Evolutionary conservation across 2,888 invertebrate species (phyloP).

Genomic region (Dolichomitus sp.): DNA sequence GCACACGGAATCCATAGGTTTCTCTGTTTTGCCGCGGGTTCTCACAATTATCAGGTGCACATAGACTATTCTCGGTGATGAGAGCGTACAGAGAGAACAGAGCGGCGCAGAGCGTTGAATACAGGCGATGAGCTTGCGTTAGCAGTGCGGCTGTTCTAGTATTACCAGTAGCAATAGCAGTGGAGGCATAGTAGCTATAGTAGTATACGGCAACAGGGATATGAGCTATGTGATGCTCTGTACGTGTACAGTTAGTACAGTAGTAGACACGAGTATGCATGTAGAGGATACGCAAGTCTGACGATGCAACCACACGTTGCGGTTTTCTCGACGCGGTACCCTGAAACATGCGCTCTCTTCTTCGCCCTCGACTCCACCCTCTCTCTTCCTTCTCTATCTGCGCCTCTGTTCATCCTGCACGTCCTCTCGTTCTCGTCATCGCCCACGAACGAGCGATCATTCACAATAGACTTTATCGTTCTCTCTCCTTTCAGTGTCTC

Average conservation of each 20-base stretch:
- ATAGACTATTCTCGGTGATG: constrained; percentile 23
- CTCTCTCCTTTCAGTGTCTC: constrained; percentile 76
- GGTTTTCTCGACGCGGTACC: constrained; percentile 37
- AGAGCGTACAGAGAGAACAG: constrained; percentile 1
- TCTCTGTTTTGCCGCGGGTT: constrained; percentile 20
- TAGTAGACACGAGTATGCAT: constrained; percentile 13
- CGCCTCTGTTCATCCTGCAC: neutral
- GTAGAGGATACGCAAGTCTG: constrained; percentile 13
- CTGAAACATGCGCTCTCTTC: constrained; percentile 32
- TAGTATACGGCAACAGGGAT: constrained; percentile 10
- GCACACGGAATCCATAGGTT: neutral
- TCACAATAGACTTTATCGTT: constrained; percentile 82
- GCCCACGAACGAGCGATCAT: constrained; percentile 79
- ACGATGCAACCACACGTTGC: constrained; percentile 34
- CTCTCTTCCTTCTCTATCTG: constrained; percentile 25
- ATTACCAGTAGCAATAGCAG: constrained; percentile 24
- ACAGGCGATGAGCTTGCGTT: constrained; percentile 27
- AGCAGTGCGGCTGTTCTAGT: constrained; percentile 28
- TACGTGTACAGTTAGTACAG: constrained; percentile 7
- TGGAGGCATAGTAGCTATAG: neutral
- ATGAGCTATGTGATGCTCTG: constrained; percentile 19
- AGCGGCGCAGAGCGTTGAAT: constrained; percentile 18
- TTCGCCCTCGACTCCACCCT: constrained; percentile 26
- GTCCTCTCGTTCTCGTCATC: constrained; percentile 57
- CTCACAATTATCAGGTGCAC: constrained; percentile 36